Base-by-base conservation (phyloP, 1,140 invertebrate species). In the Lepidurus couesii region DNA sequence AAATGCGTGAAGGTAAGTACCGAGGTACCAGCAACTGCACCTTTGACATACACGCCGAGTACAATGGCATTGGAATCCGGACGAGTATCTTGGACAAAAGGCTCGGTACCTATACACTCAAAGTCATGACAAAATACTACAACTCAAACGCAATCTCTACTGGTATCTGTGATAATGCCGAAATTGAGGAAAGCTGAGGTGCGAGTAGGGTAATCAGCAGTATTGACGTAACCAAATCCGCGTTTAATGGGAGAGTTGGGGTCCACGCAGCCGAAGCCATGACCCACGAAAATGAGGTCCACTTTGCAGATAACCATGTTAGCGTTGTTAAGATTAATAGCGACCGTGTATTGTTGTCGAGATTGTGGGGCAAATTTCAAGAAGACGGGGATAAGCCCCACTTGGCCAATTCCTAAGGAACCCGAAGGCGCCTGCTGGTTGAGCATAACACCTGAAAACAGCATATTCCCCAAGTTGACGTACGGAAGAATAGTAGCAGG, bases 281-380 rank as follows among this genome's bases (percentile, higher is more conserved):
- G 53, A 21, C 53, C 53, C 53, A 65, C 53, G 53, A 13, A 16
- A n/a, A 65, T 65, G 13, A 65, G 53, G 13, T 65, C 53, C 16
- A 65, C 53, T 65, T 65, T 65, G 53, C 53, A 65, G 53, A 65
- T 65, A 13, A 13, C 53, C 53, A 65, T 65, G n/a, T 65, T 65
- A 16, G 53, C 13, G 53, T 9, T 65, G 53, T 65, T 16, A 1
- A 65, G 21, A 1, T 16, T 65, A 65, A 65, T 9, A 13, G 53
- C 16, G 21, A 65, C 6, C 6, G 53, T 65, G 53, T 65, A 65
- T 16, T 65, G 53, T 16, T 65, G 53, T 16, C 53, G 16, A 21
- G 53, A 65, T 21, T 65, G 53, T 4, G 53, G 53, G 8, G 53
- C 53, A 21, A 65, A 65, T 65, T 65, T 65, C 13, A 65, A 21